Evolutionary conservation across 2,888 invertebrate genomes (phyloP).

Genomic region (Cantharis rustica): DNA sequence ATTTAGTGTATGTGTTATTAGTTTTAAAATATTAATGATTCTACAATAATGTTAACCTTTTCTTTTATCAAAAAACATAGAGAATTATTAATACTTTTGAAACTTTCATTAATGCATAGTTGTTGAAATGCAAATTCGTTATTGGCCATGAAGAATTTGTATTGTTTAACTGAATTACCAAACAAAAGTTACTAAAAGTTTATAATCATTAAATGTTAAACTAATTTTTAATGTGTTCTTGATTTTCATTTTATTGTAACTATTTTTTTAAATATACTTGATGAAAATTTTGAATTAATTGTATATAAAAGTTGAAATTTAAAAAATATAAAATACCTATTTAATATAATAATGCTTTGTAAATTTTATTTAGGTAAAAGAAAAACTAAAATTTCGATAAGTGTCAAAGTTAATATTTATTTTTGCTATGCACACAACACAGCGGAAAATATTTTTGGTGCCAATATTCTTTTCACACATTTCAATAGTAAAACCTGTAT

Average conservation of each 20-base stretch:
- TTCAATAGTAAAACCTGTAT: no score
- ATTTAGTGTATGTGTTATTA: background rate
- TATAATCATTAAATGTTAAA: conserved; percentile 40
- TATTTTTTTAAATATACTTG: conserved; percentile 1
- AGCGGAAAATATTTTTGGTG: no score
- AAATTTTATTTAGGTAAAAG: background rate
- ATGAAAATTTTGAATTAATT: conserved; percentile 2
- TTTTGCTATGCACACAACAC: no score
- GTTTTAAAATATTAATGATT: background rate
- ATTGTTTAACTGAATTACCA: conserved; percentile 33
- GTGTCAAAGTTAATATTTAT: no score
- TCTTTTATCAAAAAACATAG: background rate
- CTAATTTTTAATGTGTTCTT: background rate
- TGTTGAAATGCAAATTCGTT: conserved; percentile 42
- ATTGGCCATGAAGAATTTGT: conserved; percentile 34
- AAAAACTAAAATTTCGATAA: background rate
- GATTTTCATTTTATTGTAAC: background rate
- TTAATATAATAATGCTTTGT: background rate
- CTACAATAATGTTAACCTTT: background rate
- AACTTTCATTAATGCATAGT: background rate
- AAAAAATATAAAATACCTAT: background rate
- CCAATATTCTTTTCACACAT: no score
- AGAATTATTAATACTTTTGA: background rate
- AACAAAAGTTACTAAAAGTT: conserved; percentile 42
- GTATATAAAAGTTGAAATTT: conserved; percentile 2